Evolutionary conservation across 2,888 invertebrate species (phyloP).

Genomic region (Cordilura impudica): DNA sequence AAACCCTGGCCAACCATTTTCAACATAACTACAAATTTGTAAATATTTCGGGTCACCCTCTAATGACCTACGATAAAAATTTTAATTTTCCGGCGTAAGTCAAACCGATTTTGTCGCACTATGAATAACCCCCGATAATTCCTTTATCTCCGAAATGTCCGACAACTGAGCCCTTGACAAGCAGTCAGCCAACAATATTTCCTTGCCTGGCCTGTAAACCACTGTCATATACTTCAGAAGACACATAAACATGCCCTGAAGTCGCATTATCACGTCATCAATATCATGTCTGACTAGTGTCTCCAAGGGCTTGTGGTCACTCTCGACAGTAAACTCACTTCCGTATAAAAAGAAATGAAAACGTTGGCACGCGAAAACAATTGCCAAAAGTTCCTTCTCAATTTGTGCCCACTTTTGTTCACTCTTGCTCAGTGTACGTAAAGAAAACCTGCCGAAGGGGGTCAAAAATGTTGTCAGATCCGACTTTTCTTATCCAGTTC

Average conservation of each 20-base stretch:
- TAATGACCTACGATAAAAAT: conserved; percentile 2
- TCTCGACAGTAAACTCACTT: conserved; percentile 46
- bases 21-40: neutral
- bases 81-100: too few relatives aligned
- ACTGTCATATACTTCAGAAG: conserved; percentile 71
- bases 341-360: conserved; percentile 64
- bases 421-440: too few relatives aligned
- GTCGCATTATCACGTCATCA: conserved; percentile 65
- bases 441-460: too few relatives aligned
- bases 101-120: too few relatives aligned
- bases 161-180: conserved; percentile 59
- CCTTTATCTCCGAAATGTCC: conserved; percentile 21
- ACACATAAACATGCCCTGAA: conserved; percentile 68
- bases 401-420: conserved; percentile 60
- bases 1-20: neutral
- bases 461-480: too few relatives aligned
- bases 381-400: conserved; percentile 65
- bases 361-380: too few relatives aligned
- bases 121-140: conserved; percentile 12
- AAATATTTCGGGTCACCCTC: neutral
- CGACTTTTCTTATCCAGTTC: too few relatives aligned
- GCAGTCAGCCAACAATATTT: too few relatives aligned
- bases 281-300: conserved; percentile 67
- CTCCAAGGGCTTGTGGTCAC: conserved; percentile 71
- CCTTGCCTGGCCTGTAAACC: too few relatives aligned